phyloP scores from a whole-genome alignment of 2,113 vertebrate species.

The Aldabrachelys gigantea region DNA sequence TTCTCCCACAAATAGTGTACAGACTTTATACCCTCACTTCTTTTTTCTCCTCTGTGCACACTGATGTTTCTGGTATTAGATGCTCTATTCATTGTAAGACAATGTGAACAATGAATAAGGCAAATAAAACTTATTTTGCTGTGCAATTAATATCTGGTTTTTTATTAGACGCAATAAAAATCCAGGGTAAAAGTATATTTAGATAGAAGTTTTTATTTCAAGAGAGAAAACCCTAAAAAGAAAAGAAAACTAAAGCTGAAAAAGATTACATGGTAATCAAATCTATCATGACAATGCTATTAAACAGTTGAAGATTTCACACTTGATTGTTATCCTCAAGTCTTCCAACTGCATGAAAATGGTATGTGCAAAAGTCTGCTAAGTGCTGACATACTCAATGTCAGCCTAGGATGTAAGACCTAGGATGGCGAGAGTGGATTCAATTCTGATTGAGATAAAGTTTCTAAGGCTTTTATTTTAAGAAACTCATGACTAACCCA shows the following conservation, averaged over 20 bases:
- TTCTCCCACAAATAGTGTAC: not conserved
- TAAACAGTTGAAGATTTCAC: not conserved
- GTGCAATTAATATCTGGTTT: not conserved
- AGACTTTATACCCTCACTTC: not conserved
- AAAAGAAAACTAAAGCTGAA: not conserved
- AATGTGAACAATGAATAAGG: not conserved
- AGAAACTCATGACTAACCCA: conserved; percentile 72
- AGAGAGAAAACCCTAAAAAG: not conserved
- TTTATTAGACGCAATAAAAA: not conserved
- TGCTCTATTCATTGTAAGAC: not conserved
- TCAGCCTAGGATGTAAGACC: conserved; percentile 26
- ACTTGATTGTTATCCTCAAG: not conserved
- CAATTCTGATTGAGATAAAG: conserved; percentile 57
- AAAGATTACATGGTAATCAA: not conserved
- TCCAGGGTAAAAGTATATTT: not conserved
- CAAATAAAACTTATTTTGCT: not conserved
- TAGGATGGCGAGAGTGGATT: conserved; percentile 49
- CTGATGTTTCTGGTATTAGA: not conserved
- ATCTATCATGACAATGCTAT: not conserved
- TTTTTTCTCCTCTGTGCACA: not conserved
- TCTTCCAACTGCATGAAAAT: conserved; percentile 17
- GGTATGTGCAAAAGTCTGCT: conserved; percentile 26
- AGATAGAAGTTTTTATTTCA: conserved; percentile 16
- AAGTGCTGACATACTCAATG: conserved; percentile 7
- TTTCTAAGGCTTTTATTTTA: conserved; percentile 70